A percentile compares a stretch with the other conserved stretches of the same genome.
Conservation (phyloP, 2,797 vertebrate species). For the Eutrigla gurnardus region DNA sequence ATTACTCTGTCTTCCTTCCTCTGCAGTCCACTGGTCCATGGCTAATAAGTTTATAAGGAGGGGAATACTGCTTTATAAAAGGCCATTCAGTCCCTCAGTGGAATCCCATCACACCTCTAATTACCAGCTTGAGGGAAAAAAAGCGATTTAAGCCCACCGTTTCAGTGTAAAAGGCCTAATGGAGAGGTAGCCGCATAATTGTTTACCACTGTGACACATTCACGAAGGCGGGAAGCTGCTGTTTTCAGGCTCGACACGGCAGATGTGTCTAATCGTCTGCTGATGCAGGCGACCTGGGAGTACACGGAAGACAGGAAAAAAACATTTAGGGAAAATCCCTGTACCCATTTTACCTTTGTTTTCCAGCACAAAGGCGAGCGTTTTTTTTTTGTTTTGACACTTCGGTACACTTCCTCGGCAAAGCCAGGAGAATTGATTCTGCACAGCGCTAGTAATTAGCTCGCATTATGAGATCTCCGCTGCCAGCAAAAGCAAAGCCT, state of each 20-base stretch:
- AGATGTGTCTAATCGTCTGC: constrained; percentile 15
- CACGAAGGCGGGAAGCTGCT: constrained; percentile 14
- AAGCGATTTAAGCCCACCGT: not conserved
- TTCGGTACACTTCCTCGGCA: constrained; percentile 16
- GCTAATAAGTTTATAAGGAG: constrained; percentile 63
- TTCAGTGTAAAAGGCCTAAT: constrained; percentile 19
- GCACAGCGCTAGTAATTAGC: constrained; percentile 63
- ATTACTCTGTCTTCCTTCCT: constrained; percentile 41
- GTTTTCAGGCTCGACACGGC: constrained; percentile 12
- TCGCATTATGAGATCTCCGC: constrained; percentile 48
- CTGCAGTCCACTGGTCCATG: constrained; percentile 47
- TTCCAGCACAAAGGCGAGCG: constrained; percentile 5
- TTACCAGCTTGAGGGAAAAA: constrained; percentile 38
- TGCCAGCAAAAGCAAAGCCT: constrained; percentile 40
- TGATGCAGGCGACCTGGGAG: constrained; percentile 19
- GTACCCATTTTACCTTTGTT: constrained; percentile 29
- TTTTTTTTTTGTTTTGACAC: constrained; percentile 1
- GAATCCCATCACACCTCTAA: constrained; percentile 63
- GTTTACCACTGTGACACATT: constrained; percentile 35
- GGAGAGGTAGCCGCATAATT: constrained; percentile 27
- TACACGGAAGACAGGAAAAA: not conserved
- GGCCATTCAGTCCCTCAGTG: constrained; percentile 38
- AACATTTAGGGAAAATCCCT: constrained; percentile 19
- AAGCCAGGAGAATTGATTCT: constrained; percentile 59
- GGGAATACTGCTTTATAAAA: constrained; percentile 56